Conservation (phyloP, 1,140 invertebrate genomes). For the Bombyx mandarina region DNA sequence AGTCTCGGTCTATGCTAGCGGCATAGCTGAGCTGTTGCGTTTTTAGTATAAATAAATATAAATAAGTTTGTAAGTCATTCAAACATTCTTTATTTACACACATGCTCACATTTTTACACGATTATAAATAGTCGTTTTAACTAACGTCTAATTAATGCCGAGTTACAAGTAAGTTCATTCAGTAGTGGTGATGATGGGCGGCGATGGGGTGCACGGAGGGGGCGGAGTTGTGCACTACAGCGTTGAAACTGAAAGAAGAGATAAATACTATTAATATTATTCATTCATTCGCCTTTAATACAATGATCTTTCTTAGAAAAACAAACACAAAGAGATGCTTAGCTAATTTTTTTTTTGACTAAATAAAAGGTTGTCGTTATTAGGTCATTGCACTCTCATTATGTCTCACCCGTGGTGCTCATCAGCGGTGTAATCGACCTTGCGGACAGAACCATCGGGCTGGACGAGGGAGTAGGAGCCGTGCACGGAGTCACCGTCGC, state of each 20-base stretch:
- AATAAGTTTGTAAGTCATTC: no score
- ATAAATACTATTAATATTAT: neutral
- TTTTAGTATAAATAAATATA: no score
- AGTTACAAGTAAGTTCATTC: neutral
- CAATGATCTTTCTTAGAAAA: no score
- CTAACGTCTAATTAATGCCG: no score
- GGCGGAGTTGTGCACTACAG: conserved; percentile 63
- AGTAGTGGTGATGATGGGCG: conserved; percentile 26
- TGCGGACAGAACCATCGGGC: conserved; percentile 60
- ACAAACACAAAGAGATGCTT: no score
- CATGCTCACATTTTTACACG: no score
- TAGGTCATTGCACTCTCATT: neutral
- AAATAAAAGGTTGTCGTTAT: neutral
- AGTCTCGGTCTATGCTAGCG: no score
- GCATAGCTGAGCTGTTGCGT: no score
- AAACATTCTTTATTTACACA: no score
- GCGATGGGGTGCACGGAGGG: conserved; percentile 18
- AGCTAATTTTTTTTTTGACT: neutral
- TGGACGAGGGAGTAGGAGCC: conserved; percentile 54
- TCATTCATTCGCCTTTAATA: no score
- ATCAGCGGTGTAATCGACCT: conserved; percentile 60
- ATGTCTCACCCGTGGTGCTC: conserved; percentile 38
- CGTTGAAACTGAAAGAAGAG: conserved; percentile 43
- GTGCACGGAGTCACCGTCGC: conserved; percentile 48
- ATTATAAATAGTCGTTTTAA: no score